Evolutionary conservation across 2,113 vertebrate genomes (phyloP), one percentile per base, ranked within the genome.

Genomic region (Addax nasomaculatus): DNA sequence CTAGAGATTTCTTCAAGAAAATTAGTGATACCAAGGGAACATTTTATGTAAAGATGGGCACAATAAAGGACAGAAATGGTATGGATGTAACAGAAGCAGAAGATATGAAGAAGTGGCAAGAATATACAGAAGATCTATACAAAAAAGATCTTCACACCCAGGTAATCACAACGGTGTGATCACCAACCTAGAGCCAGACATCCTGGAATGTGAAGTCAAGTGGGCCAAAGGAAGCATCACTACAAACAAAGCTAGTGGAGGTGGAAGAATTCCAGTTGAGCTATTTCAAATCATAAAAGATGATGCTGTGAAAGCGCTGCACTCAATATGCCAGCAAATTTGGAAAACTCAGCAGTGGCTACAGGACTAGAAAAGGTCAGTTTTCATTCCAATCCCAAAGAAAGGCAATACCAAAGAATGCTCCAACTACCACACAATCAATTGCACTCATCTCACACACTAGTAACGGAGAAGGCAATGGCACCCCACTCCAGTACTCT

Each of bases 371-470:
- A 70, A 36, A 70, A 36, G n/a, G 4, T 70, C 64, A 11, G 9
- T 36, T 36, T 70, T 70, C 64, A 70, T 70, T 70, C 64, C n/a
- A 70, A 21, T 36, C n/a, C 64, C 64, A 70, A 70, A 36, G n/a
- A 10, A 70, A 70, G n/a, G 17, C 19, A 36, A 70, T 70, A 10
- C 9, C n/a, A 70, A 70, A n/a, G 2, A 11, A 70, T 36, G 64
- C n/a, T 70, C 5, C 5, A 19, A 36, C n/a, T 36, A 70, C 4
- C 4, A 1, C 19, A 70, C n/a, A 36, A 70, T 36, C 36, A 36
- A 36, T 36, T 70, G n/a, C 64, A 70, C 64, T 70, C 64, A 36
- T 70, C n/a, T 70, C n/a, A 36, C n/a, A 70, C 0, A 0, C 4
- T 21, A 36, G 9, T 12, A 67, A 70, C 0, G 0, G 23, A 57